Evolutionary conservation across 2,888 invertebrate species (phyloP).

Genomic region (Ormyrus labotus): DNA sequence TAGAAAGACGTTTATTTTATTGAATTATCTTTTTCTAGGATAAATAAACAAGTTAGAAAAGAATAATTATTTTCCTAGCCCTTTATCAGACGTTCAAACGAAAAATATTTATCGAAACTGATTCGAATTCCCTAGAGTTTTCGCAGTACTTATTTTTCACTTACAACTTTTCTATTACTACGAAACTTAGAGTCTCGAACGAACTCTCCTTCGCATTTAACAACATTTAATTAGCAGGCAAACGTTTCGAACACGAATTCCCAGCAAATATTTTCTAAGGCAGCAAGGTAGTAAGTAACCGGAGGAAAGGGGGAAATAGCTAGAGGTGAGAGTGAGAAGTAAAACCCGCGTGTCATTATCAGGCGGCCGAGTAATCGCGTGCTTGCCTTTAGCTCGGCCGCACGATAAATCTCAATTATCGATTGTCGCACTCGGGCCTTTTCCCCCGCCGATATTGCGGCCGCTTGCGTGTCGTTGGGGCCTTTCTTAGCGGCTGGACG

Average conservation of each 20-base stretch:
- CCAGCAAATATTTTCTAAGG: no score
- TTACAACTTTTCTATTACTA: no score
- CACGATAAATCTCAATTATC: slow-evolving; percentile 67
- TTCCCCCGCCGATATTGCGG: neutral
- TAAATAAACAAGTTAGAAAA: no score
- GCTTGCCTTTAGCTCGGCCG: slow-evolving; percentile 41
- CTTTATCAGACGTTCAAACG: no score
- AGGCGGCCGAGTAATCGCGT: slow-evolving; percentile 13
- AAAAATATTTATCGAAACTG: no score
- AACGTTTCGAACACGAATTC: neutral
- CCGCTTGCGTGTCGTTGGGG: neutral
- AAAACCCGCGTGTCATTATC: slow-evolving; percentile 33
- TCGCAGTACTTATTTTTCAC: no score
- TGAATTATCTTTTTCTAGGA: no score
- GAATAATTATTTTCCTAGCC: no score
- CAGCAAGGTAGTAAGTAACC: neutral
- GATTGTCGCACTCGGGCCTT: slow-evolving; percentile 47
- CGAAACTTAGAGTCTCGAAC: no score
- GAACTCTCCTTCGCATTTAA: no score
- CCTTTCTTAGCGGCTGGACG: slow-evolving; percentile 15
- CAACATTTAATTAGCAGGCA: neutral
- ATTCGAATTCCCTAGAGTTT: no score
- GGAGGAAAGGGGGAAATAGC: neutral
- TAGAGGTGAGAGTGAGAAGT: slow-evolving; percentile 10
- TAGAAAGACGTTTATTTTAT: no score